phyloP scores from a whole-genome alignment of 2,797 vertebrate genomes.

The Cuculus canorus region DNA sequence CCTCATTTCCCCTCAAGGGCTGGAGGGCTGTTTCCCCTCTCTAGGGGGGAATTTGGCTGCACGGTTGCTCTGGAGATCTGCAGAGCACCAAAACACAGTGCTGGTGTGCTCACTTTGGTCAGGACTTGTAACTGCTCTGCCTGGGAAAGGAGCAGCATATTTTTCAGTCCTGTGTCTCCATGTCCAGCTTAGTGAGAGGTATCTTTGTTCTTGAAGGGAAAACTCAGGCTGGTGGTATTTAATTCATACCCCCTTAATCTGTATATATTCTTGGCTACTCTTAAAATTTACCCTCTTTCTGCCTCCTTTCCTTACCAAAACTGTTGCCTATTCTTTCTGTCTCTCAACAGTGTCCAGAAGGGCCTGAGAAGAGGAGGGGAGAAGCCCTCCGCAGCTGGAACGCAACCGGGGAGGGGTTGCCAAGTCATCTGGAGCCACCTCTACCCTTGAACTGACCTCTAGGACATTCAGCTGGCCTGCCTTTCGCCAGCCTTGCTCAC shows the following conservation, averaged over 20 bases:
- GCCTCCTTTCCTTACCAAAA: background rate
- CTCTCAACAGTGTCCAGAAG: background rate
- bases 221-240: background rate
- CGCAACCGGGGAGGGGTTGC: background rate
- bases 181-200: background rate
- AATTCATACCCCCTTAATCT: background rate
- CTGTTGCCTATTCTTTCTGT: background rate
- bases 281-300: background rate
- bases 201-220: background rate
- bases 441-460: background rate
- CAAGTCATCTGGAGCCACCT: background rate
- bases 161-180: rapidly evolving
- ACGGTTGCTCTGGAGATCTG: background rate
- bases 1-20: rapidly evolving
- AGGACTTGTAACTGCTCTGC: background rate
- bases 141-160: background rate
- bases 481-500: background rate
- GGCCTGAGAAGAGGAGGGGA: background rate
- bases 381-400: background rate
- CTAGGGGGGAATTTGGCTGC: background rate
- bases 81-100: background rate
- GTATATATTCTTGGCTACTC: background rate
- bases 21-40: background rate
- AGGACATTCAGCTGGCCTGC: background rate
- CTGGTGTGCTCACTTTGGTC: rapidly evolving